Evolutionary conservation across 1,140 invertebrate species (phyloP), one percentile per base, ranked within the genome.

Genomic region (Tachypleus tridentatus): DNA sequence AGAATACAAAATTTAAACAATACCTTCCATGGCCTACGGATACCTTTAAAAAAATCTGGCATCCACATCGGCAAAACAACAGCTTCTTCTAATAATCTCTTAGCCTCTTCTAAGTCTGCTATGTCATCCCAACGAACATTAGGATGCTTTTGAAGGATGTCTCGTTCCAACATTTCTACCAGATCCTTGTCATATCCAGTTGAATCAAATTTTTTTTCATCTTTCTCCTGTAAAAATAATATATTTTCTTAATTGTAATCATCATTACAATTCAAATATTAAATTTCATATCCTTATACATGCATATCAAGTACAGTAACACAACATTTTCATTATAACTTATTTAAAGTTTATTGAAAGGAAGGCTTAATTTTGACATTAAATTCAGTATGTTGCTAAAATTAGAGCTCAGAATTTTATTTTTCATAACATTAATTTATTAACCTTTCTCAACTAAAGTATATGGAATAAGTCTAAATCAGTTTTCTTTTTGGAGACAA

Each of bases 31-130:
- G 89, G 90, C 69, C 89, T 77, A 49, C 93, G 82, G 71, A 98
- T 98, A 49, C 93, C 93, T 84, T 92, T 97, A 76, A 99, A 99
- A 78, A 94, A 98, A 74, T 98, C 93, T 4, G 97, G 96, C 87
- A 99, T 97, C 82, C 91, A 87, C 85, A 98, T 91, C 6, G 97
- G 97, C 71, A 99, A 80, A 11, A 99, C 94, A 29, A 98, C 94
- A 61, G 97, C 96, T 82, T 99, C 97, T 78, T 98, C 93, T 29
- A 99, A 78, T 51, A 98, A 77, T 68, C 90, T 81, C 78, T 99
- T 99, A 3, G 95, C 96, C 76, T 98, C 93, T 29, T 87, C 81
- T 58, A 99, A 81, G 80, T 97, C 96, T 8, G 96, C 95, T 75
- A 99, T 98, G 76, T 99, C 96, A 74, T 91, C 89, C 95, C 96